Base-by-base conservation (phyloP, 30 jellyfish, hydroid and myxozoan species). In the Cassiopea andromeda region DNA sequence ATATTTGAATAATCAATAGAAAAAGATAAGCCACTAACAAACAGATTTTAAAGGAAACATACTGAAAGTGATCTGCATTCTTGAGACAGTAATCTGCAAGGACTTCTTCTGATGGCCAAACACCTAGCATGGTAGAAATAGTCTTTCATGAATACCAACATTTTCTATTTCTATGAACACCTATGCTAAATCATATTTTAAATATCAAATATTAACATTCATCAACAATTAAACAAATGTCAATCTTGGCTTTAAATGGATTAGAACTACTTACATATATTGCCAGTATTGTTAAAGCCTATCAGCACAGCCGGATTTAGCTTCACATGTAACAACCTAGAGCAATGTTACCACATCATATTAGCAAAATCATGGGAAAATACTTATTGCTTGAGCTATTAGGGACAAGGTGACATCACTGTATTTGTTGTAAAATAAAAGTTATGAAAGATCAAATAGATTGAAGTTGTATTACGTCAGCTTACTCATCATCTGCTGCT, bases 261-360 rank as follows among this genome's bases (percentile, higher is more conserved):
- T 27, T 27, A 27, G 38, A 27, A 27, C 38, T 27, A 90, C 97
- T 90, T 73, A 90, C 97, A 91, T 18, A 91, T 74, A 73, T 91
- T 91, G 59, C 97, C 97, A 69, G 96, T 92, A 68, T 87, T 92
- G 93, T 92, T 92, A 82, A 86, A 92, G 49, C 98, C 98, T 61
- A 80, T 81, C 58, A 85, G 85, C 38, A 77, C 83, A 72, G 73
- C 93, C 74, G 96, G 94, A 27, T 69, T 67, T 27, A 66, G 10
- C 44, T 54, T 68, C 64, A 78, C 73, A 43, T 64, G 38, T 44
- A 92, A 77, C 18, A 82, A 46, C 83, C 98, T 86, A 73, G 48
- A 77, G 44, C 46, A 14, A 47, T 7, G 45, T 5, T 7, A 2
- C 19, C 7, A 66, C 3, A 14, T 15, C 15, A 4, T 66, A 6